These are phyloP conservation scores for Tryphoninae sp. DNA, from an alignment of 2,888 invertebrate genomes.

Conservation along the genomic window DNA sequence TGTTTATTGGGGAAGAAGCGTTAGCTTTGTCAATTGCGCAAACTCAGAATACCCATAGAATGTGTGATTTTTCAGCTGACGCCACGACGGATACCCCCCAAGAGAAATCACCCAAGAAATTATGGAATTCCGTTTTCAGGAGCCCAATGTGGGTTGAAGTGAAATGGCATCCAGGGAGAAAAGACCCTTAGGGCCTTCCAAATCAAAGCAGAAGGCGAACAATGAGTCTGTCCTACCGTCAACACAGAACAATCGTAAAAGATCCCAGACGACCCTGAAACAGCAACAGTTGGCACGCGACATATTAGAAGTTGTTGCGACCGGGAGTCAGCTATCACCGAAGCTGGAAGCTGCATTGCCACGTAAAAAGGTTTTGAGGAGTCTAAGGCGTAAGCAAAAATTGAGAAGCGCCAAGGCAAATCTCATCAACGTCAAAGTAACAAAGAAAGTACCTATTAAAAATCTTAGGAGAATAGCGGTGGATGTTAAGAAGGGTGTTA, in stretches of 20 bases:
- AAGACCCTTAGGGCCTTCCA: constrained; percentile 81
- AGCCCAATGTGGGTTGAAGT: constrained; percentile 81
- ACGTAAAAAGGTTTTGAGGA: constrained; percentile 77
- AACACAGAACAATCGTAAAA: constrained; percentile 73
- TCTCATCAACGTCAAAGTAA: constrained; percentile 76
- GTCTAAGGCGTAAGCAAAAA: constrained; percentile 77
- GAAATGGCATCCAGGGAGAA: constrained; percentile 82
- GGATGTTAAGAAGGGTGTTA: constrained; percentile 70
- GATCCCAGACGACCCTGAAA: constrained; percentile 70
- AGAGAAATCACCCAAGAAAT: constrained; percentile 46
- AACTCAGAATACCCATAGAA: constrained; percentile 14
- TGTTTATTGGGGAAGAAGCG: not conserved
- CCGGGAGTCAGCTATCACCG: constrained; percentile 77
- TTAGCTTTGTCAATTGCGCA: not conserved
- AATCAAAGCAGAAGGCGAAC: constrained; percentile 80
- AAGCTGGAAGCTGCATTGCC: constrained; percentile 78
- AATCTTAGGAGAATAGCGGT: constrained; percentile 71
- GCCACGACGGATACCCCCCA: constrained; percentile 21
- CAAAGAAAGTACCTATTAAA: constrained; percentile 76
- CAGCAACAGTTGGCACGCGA: constrained; percentile 75
- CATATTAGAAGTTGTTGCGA: constrained; percentile 78
- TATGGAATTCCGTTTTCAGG: constrained; percentile 73
- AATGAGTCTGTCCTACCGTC: constrained; percentile 76
- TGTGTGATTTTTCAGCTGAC: constrained; percentile 44
- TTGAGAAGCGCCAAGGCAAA: constrained; percentile 74